Base-by-base conservation (phyloP, 2,888 invertebrate species). In the Agriopis marginaria region DNA sequence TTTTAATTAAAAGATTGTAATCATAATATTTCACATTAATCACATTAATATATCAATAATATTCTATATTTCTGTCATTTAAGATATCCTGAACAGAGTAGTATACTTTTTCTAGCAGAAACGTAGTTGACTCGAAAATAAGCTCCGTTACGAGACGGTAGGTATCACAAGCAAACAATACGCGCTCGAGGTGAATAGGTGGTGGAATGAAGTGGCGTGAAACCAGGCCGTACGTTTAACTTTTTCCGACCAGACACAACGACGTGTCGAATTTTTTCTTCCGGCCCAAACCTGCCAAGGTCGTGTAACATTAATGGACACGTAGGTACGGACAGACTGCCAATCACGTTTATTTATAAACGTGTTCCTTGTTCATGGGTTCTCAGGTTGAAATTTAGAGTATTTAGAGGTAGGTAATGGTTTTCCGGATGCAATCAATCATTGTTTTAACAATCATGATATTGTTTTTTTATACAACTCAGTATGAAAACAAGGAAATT, bases 201-300 rank as follows among this genome's bases (percentile, higher is more conserved):
- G 61, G 49, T 44, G 32, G 49, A 60, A 50, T 53, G 45, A 61
- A n/a, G 42, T 58, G 12, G 51, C 50, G 32, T 44, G 47, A 64
- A 67, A 70, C 53, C 54, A 50, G 62, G 32, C 55, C 55, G 54
- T 40, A 39, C 23, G 39, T 58, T 64, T 68, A 53, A 45, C 62
- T 53, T 44, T 51, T 62, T 62, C 61, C 58, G 65, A 71, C 62
- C 44, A 66, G 69, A 70, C 61, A 71, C 75, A 75, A 76, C 73
- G 74, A 72, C 74, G 65, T 68, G 73, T 63, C 72, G 62, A 63
- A 73, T 73, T 64, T 53, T 73, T 45, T 63, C 72, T 76, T 72
- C 72, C 73, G 75, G 62, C 59, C 55, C 7, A 59, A 64, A 63
- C 63, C 69, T 71, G 59, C n/a, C 69, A 75, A 75, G 74, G 73